Evolutionary conservation across 2,113 vertebrate species (phyloP).

Genomic region (Strix uralensis): DNA sequence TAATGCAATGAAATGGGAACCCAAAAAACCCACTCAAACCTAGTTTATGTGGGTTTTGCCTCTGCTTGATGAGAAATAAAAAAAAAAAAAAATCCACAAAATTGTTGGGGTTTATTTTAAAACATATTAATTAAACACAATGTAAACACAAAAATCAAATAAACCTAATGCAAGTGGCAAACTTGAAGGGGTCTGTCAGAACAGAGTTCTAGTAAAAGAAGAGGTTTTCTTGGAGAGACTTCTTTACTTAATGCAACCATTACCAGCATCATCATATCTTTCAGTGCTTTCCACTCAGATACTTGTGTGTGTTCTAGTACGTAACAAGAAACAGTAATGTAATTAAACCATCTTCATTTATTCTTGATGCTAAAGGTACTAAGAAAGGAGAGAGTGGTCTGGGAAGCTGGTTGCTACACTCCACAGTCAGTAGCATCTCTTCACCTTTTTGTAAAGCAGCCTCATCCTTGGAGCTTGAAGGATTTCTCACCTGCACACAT

Average conservation of each 20-base stretch:
- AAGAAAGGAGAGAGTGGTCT: neutral
- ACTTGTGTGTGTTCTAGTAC: neutral
- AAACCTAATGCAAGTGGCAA: neutral
- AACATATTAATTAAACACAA: neutral
- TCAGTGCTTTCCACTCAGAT: neutral
- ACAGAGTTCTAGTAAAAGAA: neutral
- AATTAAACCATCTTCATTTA: neutral
- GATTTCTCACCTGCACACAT: neutral
- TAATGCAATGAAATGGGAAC: neutral
- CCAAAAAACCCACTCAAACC: neutral
- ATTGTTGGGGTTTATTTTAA: neutral
- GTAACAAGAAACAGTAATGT: neutral
- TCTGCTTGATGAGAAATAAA: neutral
- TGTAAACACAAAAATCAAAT: neutral
- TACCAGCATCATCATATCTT: neutral
- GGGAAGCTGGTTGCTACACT: neutral
- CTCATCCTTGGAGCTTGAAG: neutral
- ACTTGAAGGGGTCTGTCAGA: neutral
- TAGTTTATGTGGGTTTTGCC: neutral
- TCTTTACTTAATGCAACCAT: neutral
- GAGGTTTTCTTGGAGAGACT: neutral
- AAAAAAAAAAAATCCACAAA: neutral
- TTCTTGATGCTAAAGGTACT: neutral
- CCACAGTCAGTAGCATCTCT: neutral
- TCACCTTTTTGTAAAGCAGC: neutral